Conservation (phyloP, 1,140 invertebrate species). For the Caerostris darwini region DNA sequence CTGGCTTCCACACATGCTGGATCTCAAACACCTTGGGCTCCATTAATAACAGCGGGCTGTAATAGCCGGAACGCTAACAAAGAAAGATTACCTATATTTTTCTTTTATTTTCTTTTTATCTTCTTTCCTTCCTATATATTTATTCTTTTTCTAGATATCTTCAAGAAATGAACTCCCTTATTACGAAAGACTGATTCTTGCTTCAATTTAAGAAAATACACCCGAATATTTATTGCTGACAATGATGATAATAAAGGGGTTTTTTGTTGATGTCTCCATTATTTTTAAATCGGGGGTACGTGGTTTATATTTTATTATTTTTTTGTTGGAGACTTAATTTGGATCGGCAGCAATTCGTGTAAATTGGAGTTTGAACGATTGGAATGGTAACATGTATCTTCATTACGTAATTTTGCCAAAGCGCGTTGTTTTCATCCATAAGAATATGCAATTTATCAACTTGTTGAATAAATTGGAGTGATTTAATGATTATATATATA, state of each 20-base stretch:
- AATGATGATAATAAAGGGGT: background rate
- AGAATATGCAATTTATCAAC: background rate
- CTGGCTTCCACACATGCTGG: slow-evolving; percentile 13
- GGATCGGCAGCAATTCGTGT: background rate
- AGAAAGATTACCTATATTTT: background rate
- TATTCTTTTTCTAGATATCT: background rate
- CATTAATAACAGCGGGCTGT: slow-evolving; percentile 40
- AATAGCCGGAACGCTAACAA: slow-evolving; percentile 41
- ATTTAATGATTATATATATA: background rate
- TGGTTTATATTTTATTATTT: background rate
- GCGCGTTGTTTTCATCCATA: background rate
- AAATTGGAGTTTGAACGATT: slow-evolving; percentile 6
- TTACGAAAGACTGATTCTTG: background rate
- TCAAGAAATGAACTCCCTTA: background rate
- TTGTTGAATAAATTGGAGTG: background rate
- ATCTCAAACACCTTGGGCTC: slow-evolving; percentile 25
- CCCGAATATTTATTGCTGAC: background rate
- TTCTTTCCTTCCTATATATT: background rate
- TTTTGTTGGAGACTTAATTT: background rate
- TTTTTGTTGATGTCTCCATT: slow-evolving; percentile 1
- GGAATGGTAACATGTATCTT: background rate
- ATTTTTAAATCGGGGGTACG: background rate
- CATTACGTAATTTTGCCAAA: background rate
- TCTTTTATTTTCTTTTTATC: background rate
- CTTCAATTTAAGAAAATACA: background rate